Evolutionary conservation across 2,797 vertebrate species (phyloP).

Genomic region (Coregonus suidteri): DNA sequence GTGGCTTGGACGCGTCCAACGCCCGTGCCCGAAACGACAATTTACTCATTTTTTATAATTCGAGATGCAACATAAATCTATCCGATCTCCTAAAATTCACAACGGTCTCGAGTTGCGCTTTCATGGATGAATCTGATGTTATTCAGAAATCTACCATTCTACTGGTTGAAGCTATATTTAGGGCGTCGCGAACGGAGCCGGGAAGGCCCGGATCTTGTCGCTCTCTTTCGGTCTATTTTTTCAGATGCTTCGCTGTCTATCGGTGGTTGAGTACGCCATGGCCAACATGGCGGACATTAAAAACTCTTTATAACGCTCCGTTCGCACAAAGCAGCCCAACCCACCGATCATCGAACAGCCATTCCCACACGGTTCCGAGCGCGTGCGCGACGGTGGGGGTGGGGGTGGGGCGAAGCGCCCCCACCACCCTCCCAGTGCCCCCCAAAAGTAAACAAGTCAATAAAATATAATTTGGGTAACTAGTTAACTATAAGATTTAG

Average conservation of each 20-base stretch:
- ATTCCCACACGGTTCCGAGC: constrained; percentile 91
- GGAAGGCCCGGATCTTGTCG: constrained; percentile 86
- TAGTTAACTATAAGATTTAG: background rate
- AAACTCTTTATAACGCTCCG: constrained; percentile 89
- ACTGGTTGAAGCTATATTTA: constrained; percentile 65
- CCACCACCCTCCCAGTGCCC: background rate
- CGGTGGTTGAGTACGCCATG: constrained; percentile 96
- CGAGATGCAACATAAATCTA: constrained; percentile 82
- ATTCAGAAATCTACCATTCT: constrained; percentile 70
- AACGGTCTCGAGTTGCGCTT: constrained; percentile 85
- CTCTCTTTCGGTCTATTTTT: constrained; percentile 82
- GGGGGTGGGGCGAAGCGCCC: constrained; percentile 36
- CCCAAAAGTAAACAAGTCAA: background rate
- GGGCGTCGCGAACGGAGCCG: constrained; percentile 79
- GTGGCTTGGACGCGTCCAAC: constrained; percentile 89
- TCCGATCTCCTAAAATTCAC: constrained; percentile 86
- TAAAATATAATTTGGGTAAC: background rate
- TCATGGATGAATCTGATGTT: constrained; percentile 91
- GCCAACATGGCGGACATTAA: constrained; percentile 99
- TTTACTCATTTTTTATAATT: constrained; percentile 87
- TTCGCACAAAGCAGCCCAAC: constrained; percentile 92
- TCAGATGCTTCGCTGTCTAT: constrained; percentile 82
- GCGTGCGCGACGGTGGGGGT: constrained; percentile 83
- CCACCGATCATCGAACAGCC: constrained; percentile 81
- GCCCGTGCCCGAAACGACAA: constrained; percentile 89